phyloP scores from a whole-genome alignment of 1,140 invertebrate species.

The Nebria ingens region DNA sequence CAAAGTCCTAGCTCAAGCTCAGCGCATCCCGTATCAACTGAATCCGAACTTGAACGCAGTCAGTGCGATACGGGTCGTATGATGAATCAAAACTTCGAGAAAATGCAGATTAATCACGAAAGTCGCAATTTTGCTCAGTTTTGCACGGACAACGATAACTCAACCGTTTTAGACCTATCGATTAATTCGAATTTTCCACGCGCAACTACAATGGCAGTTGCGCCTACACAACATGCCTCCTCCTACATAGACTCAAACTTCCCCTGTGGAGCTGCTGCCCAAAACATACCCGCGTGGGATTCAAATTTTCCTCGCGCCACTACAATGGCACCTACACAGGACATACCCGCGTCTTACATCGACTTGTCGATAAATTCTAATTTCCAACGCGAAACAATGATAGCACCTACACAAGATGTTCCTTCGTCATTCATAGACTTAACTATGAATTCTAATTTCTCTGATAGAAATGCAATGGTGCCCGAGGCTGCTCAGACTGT shows the following conservation, averaged over 20 bases:
- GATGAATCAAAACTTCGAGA: constrained; percentile 10
- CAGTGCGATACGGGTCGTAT: not conserved
- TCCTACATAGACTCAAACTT: not conserved
- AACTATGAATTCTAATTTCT: not conserved
- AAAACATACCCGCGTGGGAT: no score
- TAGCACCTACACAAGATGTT: not conserved
- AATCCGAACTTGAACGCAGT: not conserved
- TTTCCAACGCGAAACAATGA: not conserved
- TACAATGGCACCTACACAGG: not conserved
- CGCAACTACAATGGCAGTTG: not conserved
- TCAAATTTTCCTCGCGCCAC: no score
- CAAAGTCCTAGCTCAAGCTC: constrained; percentile 28
- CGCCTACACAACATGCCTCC: not conserved
- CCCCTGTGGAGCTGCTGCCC: not conserved
- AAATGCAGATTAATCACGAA: constrained; percentile 11
- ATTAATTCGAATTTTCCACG: no score
- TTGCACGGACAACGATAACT: not conserved
- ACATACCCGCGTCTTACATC: not conserved
- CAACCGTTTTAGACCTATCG: not conserved
- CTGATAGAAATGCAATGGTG: not conserved
- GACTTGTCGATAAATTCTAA: not conserved
- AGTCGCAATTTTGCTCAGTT: not conserved
- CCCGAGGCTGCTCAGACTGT: no score
- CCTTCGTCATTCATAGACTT: no score
- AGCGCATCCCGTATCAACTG: not conserved